A percentile compares a stretch with the other conserved stretches of the same genome.
These are phyloP conservation scores for Manis crassicaudata DNA, from an alignment of 2,797 vertebrate species.

Conservation along the genomic window DNA sequence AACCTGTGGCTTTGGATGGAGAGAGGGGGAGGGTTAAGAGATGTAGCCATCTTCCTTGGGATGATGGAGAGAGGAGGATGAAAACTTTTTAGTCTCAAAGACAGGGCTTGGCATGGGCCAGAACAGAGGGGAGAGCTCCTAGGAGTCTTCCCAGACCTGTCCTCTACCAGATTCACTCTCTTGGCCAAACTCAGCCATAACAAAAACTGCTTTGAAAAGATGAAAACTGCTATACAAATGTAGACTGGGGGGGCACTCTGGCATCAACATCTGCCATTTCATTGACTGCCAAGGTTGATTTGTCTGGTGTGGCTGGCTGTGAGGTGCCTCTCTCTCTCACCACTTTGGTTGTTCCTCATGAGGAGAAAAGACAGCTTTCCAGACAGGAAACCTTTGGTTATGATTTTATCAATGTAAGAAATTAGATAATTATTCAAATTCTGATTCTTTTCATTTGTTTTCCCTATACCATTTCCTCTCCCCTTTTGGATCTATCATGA, in stretches of 20 bases:
- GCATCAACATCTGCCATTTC: background rate
- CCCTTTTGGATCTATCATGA: background rate
- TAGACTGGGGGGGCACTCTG: background rate
- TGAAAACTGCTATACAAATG: background rate
- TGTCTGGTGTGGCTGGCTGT: background rate
- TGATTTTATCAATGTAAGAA: slow-evolving; percentile 20
- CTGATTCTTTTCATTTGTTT: background rate
- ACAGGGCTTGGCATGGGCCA: background rate
- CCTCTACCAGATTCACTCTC: slow-evolving; percentile 6
- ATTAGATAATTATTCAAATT: background rate
- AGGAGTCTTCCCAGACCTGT: background rate
- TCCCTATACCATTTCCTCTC: slow-evolving; percentile 4
- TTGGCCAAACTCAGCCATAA: background rate
- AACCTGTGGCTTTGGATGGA: background rate
- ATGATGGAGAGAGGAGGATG: background rate
- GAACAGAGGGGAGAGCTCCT: background rate
- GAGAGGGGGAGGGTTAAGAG: background rate
- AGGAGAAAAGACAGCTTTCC: slow-evolving; percentile 3
- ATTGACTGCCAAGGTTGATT: background rate
- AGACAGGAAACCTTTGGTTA: background rate
- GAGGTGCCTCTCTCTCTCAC: background rate
- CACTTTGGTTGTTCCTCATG: background rate
- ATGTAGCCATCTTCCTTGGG: background rate
- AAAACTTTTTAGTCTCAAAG: background rate
- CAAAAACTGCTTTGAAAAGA: slow-evolving; percentile 23